Evolutionary conservation across 2,113 vertebrate genomes (phyloP).

Genomic region (Anolis sagrei): DNA sequence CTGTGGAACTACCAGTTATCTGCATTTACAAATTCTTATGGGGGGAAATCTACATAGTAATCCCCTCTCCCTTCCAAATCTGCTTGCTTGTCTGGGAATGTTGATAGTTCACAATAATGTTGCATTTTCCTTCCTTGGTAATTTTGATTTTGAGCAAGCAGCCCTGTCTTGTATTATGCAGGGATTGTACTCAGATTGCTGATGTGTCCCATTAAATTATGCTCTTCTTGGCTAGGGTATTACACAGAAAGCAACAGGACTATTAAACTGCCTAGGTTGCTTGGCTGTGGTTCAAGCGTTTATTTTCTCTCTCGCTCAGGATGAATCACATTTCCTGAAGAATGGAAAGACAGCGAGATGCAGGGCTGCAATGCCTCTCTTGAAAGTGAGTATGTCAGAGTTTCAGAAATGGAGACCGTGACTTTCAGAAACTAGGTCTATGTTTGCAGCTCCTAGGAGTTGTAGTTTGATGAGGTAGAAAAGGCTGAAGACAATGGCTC

Average conservation of each 20-base stretch:
- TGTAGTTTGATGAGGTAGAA: too few species aligned
- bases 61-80: not conserved
- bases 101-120: conserved; percentile 33
- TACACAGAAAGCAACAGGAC: conserved; percentile 1
- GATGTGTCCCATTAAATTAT: not conserved
- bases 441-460: not conserved
- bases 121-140: conserved; percentile 7
- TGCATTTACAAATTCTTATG: conserved; percentile 45
- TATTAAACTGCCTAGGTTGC: conserved; percentile 34
- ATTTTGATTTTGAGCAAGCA: conserved; percentile 36
- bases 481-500: too few species aligned
- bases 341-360: conserved; percentile 94
- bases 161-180: not conserved
- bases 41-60: conserved; percentile 24
- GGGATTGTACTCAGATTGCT: conserved; percentile 27
- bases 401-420: not conserved
- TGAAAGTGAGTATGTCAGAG: conserved; percentile 82
- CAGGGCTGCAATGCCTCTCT: conserved; percentile 88
- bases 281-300: not conserved
- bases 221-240: not conserved
- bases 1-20: conserved; percentile 6
- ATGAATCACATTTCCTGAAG: conserved; percentile 97
- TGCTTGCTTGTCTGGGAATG: not conserved
- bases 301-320: conserved; percentile 77
- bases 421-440: not conserved